Conservation (phyloP, 2,113 vertebrate genomes). For the Camelus dromedarius region DNA sequence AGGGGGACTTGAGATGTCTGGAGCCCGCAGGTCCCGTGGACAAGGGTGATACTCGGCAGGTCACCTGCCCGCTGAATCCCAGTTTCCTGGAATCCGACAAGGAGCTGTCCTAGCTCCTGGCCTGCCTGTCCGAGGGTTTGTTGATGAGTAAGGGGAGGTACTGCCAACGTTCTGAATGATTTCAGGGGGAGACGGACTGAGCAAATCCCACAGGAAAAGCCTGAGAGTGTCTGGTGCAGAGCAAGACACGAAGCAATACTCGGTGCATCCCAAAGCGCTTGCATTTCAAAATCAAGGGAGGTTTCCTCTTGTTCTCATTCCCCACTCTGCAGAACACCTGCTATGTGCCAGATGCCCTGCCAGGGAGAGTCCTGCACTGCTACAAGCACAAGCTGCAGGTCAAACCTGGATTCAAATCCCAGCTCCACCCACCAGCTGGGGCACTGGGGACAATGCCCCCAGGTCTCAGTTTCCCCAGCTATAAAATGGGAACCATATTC, state of each 20-base stretch:
- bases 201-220: too few species aligned
- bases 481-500: rapidly evolving
- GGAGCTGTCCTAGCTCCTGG: rapidly evolving
- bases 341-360: rapidly evolving
- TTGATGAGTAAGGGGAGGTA: not conserved
- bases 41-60: rapidly evolving
- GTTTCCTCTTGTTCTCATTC: not conserved
- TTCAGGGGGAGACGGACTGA: not conserved
- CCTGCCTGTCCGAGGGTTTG: not conserved
- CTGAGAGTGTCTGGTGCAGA: too few species aligned
- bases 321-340: not conserved
- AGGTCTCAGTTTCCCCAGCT: not conserved
- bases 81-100: rapidly evolving
- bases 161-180: not conserved
- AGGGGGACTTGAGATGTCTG: not conserved
- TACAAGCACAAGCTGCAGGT: not conserved
- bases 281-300: not conserved
- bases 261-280: not conserved
- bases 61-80: rapidly evolving
- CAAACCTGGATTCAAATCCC: not conserved
- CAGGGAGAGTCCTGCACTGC: rapidly evolving
- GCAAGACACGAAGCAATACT: rapidly evolving
- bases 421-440: not conserved
- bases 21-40: rapidly evolving
- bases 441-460: rapidly evolving